phyloP scores from a whole-genome alignment of 2,888 invertebrate genomes.

The Phytoseiulus persimilis region DNA sequence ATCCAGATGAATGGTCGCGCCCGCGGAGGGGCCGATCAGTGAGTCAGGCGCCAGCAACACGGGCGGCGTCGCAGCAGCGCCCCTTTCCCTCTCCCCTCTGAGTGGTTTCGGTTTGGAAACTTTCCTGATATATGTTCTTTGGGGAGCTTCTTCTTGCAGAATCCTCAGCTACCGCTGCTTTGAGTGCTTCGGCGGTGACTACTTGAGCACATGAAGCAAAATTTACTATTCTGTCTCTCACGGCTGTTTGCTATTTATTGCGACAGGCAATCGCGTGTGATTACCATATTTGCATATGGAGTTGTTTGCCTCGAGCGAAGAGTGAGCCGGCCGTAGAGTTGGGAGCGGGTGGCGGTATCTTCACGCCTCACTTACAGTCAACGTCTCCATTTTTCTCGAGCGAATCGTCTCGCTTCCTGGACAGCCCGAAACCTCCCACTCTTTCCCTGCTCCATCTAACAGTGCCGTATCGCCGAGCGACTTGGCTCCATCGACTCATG shows the following conservation, averaged over 20 bases:
- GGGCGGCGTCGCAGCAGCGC: background rate
- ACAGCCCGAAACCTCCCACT: background rate
- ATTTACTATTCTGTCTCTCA: background rate
- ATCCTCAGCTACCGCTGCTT: background rate
- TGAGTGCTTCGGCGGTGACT: background rate
- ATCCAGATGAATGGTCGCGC: too few species aligned
- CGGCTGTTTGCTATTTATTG: background rate
- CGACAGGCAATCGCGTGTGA: background rate
- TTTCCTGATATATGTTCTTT: background rate
- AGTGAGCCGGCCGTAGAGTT: background rate
- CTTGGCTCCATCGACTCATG: background rate
- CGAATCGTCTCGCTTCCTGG: background rate
- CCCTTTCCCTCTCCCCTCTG: background rate
- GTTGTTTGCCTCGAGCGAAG: background rate
- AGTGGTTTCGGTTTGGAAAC: background rate
- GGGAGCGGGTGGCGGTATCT: background rate
- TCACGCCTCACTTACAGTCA: background rate
- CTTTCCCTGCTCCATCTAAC: background rate
- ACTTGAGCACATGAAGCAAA: background rate
- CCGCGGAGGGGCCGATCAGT: background rate
- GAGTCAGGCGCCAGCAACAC: background rate
- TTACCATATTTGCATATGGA: background rate
- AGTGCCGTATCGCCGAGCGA: background rate
- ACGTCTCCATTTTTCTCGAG: background rate
- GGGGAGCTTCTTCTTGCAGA: background rate